Conservation (phyloP, 2,113 vertebrate species). For the Alaudala cheleensis region DNA sequence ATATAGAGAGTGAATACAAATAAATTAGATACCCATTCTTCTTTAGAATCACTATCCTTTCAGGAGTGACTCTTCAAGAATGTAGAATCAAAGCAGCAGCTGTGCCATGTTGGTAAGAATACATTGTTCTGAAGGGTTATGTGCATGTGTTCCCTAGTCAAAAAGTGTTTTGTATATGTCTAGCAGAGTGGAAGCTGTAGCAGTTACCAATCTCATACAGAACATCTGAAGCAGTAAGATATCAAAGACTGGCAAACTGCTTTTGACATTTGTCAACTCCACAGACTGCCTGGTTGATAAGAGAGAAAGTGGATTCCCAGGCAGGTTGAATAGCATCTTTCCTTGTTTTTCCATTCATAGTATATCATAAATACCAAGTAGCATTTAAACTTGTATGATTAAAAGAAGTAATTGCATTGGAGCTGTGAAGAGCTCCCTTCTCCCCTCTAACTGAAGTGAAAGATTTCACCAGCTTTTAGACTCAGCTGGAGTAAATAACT, state of each 20-base stretch:
- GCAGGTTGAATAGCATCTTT: neutral
- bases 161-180: neutral
- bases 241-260: neutral
- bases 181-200: neutral
- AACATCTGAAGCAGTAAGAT: neutral
- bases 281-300: neutral
- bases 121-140: neutral
- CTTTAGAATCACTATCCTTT: neutral
- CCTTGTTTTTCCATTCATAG: neutral
- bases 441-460: neutral
- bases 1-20: neutral
- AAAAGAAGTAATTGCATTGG: neutral
- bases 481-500: neutral
- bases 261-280: neutral
- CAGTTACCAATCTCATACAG: neutral
- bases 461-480: neutral
- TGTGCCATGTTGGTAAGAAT: neutral
- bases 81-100: neutral
- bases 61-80: neutral
- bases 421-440: neutral
- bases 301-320: neutral
- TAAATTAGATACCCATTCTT: neutral
- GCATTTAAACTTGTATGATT: neutral
- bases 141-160: accelerated
- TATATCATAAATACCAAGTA: neutral